Base-by-base conservation (phyloP, 2,113 vertebrate species). In the Phylloscopus whistleri region DNA sequence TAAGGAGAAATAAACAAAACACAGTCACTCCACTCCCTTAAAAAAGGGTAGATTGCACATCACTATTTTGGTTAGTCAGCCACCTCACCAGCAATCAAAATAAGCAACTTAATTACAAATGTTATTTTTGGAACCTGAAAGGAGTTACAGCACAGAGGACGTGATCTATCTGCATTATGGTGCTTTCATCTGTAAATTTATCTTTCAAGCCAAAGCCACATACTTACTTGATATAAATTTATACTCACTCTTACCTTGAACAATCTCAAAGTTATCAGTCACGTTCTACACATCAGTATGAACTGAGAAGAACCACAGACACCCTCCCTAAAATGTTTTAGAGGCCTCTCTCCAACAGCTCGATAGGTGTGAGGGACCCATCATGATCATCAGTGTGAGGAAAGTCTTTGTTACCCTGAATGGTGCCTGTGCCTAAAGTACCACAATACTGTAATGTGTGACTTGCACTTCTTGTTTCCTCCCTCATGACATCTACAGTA, bases 41-140 rank as follows among this genome's bases (percentile, higher is more conserved):
- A 37, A 85, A 52, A 44, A 85, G 64, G 30, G 18, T 11, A 59
- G 83, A 77, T 81, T 90, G 84, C 82, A 85, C 77, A 66, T 60
- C 48, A 78, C 84, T 52, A 23, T 90, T 97, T 87, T 88, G 60
- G 94, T 96, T 89, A 69, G 78, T 59, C 90, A 91, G 82, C 64
- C 83, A 86, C 81, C 75, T 87, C 41, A 87, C 31, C n/a, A 91
- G 86, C 89, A 94, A n/a, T 59, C 62, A 74, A 94, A 86, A 93
- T 49, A 79, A 87, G 56, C 30, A 94, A 93, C 89, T 68, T 81
- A 58, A 75, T 96, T 75, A 53, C 48, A 30, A 26, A 30, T 4
- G 73, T 49, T 93, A 70, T 88, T 87, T 97, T 82, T 87, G 85
- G 89, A 95, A 31, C 26, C 66, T 66, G 92, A 76, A 75, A 66